A percentile compares a stretch with the other conserved stretches of the same genome.
Evolutionary conservation across 2,888 invertebrate genomes (phyloP).

Genomic region (Laothoe populi): DNA sequence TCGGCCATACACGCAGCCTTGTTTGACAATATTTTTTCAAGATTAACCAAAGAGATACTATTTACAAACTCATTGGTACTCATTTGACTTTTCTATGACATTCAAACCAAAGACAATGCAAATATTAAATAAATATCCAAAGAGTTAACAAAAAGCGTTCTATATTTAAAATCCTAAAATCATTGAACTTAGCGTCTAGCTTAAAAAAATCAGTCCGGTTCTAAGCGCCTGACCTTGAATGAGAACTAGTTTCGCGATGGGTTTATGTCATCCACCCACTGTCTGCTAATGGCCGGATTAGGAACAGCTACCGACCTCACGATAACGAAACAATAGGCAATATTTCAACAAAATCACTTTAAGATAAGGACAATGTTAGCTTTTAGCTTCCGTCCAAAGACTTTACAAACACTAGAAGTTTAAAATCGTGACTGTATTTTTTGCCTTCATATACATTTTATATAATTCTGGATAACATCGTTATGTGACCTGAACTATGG

Average conservation of each 20-base stretch:
- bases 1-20: no score
- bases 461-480: background rate
- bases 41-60: no score
- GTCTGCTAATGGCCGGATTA: constrained; percentile 34
- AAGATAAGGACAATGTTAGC: constrained; percentile 5
- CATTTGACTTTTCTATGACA: background rate
- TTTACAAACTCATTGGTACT: no score
- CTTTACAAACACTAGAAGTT: background rate
- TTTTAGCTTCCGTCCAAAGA: constrained; percentile 17
- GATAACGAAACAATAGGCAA: constrained; percentile 47
- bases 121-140: background rate
- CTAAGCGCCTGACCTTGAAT: constrained; percentile 43
- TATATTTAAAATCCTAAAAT: constrained; percentile 4
- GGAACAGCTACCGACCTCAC: constrained; percentile 35
- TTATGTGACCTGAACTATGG: no score
- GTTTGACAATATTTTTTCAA: no score
- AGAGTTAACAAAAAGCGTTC: background rate
- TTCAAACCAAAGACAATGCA: background rate
- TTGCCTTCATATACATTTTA: background rate
- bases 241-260: constrained; percentile 40
- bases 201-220: constrained; percentile 30
- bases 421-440: background rate
- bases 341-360: constrained; percentile 35
- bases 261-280: constrained; percentile 45
- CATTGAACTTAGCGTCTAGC: constrained; percentile 20